Evolutionary conservation across 2,113 vertebrate species (phyloP).

Genomic region (Phasianus colchicus): DNA sequence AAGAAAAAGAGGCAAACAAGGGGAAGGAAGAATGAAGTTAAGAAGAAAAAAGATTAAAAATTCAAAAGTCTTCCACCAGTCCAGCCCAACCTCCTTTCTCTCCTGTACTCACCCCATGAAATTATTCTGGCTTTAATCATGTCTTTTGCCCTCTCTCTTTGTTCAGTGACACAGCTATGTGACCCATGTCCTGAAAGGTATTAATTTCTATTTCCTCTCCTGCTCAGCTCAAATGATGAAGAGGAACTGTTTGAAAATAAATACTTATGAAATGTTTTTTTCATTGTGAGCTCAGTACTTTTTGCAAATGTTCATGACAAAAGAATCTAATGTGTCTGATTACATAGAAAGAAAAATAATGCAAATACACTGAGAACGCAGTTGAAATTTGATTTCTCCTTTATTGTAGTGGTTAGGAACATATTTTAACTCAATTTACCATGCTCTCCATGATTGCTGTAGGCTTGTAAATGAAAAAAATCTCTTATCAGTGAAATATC

Average conservation of each 20-base stretch:
- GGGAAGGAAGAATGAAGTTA: not conserved
- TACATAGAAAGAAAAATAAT: constrained; percentile 1
- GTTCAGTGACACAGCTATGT: not conserved
- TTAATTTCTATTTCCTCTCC: not conserved
- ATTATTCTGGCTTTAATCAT: constrained; percentile 6
- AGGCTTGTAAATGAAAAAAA: not conserved
- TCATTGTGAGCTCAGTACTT: not conserved
- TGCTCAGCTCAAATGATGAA: not conserved
- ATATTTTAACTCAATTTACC: constrained; percentile 37
- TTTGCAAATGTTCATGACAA: fast-evolving
- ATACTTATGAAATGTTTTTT: not conserved
- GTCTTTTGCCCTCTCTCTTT: not conserved
- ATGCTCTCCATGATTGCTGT: not conserved
- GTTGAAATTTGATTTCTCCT: constrained; percentile 41
- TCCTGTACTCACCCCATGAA: not conserved
- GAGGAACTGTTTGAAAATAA: not conserved
- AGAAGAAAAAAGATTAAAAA: not conserved
- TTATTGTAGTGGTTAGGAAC: constrained; percentile 4
- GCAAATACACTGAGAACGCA: not conserved
- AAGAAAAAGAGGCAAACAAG: not conserved
- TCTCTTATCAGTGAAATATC: constrained; percentile 3
- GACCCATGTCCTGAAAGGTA: not conserved
- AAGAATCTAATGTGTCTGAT: constrained; percentile 8
- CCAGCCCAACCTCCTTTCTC: not conserved
- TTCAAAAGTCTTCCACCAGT: not conserved